These are phyloP conservation scores for Dendrocincla tyrannina DNA, from an alignment of 2,797 vertebrate genomes.

Conservation along the genomic window DNA sequence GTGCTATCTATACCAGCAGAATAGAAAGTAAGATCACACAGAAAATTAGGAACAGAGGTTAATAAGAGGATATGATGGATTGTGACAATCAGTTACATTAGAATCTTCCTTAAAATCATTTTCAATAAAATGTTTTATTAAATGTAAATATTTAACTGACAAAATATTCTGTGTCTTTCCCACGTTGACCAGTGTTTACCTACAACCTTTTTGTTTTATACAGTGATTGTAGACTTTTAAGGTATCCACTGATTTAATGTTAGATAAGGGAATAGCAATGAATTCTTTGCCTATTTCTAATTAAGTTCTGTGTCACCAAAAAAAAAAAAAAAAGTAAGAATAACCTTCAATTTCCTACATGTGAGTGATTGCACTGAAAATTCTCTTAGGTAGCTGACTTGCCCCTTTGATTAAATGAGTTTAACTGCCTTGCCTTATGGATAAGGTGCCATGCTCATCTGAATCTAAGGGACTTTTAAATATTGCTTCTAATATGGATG, in stretches of 20 bases:
- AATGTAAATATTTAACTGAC: not conserved
- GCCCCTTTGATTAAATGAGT: not conserved
- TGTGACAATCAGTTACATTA: not conserved
- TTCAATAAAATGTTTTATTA: not conserved
- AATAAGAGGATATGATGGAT: not conserved
- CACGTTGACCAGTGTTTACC: not conserved
- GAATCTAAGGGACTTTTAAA: not conserved
- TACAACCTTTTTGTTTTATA: not conserved
- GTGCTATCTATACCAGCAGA: not conserved
- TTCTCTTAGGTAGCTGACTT: not conserved
- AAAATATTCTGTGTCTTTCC: not conserved
- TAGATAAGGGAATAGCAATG: not conserved
- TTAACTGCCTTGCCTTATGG: not conserved
- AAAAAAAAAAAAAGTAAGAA: not conserved
- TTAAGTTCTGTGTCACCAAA: not conserved
- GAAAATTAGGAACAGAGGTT: not conserved
- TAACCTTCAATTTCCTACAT: not conserved
- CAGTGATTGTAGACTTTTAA: not conserved
- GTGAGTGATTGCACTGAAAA: not conserved
- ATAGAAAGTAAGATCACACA: not conserved
- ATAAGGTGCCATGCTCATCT: not conserved
- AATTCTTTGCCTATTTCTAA: not conserved
- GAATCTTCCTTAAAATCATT: not conserved
- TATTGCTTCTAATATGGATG: not conserved
- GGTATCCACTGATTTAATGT: not conserved